Conservation (phyloP, 1,140 invertebrate species). For the Branchinecta lindahli region DNA sequence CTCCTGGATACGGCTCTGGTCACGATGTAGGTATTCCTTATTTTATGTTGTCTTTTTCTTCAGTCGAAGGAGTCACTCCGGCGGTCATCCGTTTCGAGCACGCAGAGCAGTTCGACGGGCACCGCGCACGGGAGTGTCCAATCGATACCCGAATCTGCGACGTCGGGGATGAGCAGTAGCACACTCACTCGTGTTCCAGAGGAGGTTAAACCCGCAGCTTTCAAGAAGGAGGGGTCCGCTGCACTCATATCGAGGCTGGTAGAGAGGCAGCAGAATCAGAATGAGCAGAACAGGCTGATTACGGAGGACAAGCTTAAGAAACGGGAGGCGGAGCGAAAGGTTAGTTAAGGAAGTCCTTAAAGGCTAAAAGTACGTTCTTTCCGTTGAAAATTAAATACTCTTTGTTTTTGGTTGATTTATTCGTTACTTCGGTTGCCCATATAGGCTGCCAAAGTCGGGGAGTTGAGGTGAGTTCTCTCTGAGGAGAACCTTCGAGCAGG, state of each 20-base stretch:
- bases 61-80: background rate
- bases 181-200: background rate
- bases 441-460: no score
- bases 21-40: no score
- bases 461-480: no score
- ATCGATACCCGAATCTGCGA: background rate
- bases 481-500: no score
- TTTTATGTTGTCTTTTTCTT: no score
- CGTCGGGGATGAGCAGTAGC: background rate
- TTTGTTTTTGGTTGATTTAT: no score
- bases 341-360: background rate
- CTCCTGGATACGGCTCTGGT: no score
- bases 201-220: background rate
- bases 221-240: background rate
- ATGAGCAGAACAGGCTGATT: slow-evolving; percentile 11
- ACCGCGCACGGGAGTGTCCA: background rate
- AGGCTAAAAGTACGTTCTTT: background rate
- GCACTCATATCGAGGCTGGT: background rate
- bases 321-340: slow-evolving; percentile 9
- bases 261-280: slow-evolving; percentile 11
- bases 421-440: no score
- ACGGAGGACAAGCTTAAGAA: slow-evolving; percentile 9
- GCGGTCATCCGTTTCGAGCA: background rate
- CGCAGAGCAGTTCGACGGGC: background rate
- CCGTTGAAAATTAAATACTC: no score